phyloP scores from a whole-genome alignment of 2,797 vertebrate genomes.

The Clarias fuscus region DNA sequence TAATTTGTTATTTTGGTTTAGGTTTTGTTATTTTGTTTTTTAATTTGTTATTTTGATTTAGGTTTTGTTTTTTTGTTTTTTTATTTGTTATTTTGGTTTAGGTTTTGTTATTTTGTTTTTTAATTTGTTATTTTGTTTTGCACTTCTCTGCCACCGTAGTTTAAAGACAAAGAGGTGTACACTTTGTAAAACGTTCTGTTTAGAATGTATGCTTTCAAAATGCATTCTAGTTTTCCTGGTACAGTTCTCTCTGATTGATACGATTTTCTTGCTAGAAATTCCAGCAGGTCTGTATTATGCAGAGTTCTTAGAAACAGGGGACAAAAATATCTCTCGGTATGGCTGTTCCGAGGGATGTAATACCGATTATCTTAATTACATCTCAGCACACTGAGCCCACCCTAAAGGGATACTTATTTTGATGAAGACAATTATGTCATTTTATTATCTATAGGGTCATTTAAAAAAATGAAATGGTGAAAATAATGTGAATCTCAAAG shows the following conservation, averaged over 20 bases:
- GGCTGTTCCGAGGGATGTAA: neutral
- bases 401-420: neutral
- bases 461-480: neutral
- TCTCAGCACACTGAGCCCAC: neutral
- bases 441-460: constrained; percentile 11
- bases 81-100: too few species aligned
- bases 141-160: neutral
- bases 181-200: neutral
- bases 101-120: too few species aligned
- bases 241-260: neutral
- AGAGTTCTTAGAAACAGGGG: neutral
- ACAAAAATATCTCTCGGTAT: constrained; percentile 7
- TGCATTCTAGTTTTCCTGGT: neutral
- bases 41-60: too few species aligned
- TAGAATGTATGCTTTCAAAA: neutral
- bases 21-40: too few species aligned
- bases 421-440: neutral
- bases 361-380: constrained; percentile 7
- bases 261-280: neutral
- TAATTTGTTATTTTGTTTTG: too few species aligned
- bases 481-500: neutral
- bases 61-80: too few species aligned
- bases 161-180: too few species aligned
- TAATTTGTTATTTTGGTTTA: too few species aligned
- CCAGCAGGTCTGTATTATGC: neutral